These are phyloP conservation scores for Polypedilum pembai DNA, from an alignment of 1,140 invertebrate genomes.

Conservation along the genomic window DNA sequence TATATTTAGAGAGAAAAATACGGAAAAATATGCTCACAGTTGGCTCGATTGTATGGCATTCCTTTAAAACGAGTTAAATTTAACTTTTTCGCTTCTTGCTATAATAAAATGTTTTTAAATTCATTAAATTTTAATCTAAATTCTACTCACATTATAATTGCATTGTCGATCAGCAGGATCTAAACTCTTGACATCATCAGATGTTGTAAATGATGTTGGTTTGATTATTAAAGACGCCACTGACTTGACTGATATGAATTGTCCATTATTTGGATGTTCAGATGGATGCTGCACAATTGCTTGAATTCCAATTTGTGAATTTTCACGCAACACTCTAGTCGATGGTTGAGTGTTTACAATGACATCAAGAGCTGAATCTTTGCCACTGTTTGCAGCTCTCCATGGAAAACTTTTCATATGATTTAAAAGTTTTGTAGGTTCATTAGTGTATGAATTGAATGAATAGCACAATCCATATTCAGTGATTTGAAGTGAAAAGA, in stretches of 20 bases:
- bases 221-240: conserved; percentile 37
- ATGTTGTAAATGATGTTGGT: conserved; percentile 39
- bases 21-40: conserved; percentile 33
- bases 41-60: conserved; percentile 30
- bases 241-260: conserved; percentile 35
- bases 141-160: conserved; percentile 36
- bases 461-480: conserved; percentile 50
- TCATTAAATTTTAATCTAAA: background rate
- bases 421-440: conserved; percentile 24
- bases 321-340: background rate
- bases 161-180: conserved; percentile 37
- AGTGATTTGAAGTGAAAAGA: conserved; percentile 41
- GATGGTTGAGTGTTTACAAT: background rate
- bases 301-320: background rate
- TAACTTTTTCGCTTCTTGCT: conserved; percentile 30
- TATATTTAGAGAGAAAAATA: too few relatives aligned
- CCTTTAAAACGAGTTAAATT: conserved; percentile 31
- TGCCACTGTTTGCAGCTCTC: conserved; percentile 36
- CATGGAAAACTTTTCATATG: conserved; percentile 35
- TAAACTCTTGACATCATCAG: conserved; percentile 37
- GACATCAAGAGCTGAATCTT: conserved; percentile 32
- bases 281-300: conserved; percentile 37
- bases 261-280: conserved; percentile 38
- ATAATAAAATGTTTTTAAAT: background rate
- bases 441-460: conserved; percentile 48